phyloP scores from a whole-genome alignment of 1,140 invertebrate genomes.

The Belonocnema kinseyi region DNA sequence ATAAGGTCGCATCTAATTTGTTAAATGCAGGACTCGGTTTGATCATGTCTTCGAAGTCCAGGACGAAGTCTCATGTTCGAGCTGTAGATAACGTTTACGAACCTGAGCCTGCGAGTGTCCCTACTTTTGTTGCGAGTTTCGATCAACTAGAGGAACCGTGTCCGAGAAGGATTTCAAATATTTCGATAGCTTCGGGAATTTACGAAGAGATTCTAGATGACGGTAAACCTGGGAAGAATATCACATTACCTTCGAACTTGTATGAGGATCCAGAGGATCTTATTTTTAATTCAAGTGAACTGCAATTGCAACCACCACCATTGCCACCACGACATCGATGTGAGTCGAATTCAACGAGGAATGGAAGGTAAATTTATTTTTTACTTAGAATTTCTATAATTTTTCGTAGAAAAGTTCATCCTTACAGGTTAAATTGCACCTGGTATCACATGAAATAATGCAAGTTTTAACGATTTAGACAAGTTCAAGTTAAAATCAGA shows the following conservation, averaged over 20 bases:
- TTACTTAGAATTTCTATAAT: neutral
- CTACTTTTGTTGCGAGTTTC: constrained; percentile 46
- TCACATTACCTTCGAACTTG: constrained; percentile 54
- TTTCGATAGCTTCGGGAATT: constrained; percentile 76
- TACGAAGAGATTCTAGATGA: constrained; percentile 76
- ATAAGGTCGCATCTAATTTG: constrained; percentile 62
- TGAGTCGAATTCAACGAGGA: constrained; percentile 56
- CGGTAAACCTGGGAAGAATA: constrained; percentile 42
- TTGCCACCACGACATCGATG: constrained; percentile 67
- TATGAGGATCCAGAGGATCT: constrained; percentile 63
- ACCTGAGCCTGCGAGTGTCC: constrained; percentile 51
- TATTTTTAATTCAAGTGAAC: constrained; percentile 48
- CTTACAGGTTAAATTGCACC: no score
- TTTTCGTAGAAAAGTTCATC: neutral
- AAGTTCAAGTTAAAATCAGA: no score
- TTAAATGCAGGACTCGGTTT: constrained; percentile 65
- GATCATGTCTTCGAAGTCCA: constrained; percentile 56
- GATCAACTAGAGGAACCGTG: constrained; percentile 57
- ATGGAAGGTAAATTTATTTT: constrained; percentile 57
- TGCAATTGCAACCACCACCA: constrained; percentile 65
- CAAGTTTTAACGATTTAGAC: no score
- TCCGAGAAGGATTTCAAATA: constrained; percentile 70
- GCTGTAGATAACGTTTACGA: constrained; percentile 66
- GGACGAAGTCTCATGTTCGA: constrained; percentile 42
- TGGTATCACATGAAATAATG: no score